phyloP scores from a whole-genome alignment of 2,797 vertebrate genomes.

The Chaetophractus vellerosus region DNA sequence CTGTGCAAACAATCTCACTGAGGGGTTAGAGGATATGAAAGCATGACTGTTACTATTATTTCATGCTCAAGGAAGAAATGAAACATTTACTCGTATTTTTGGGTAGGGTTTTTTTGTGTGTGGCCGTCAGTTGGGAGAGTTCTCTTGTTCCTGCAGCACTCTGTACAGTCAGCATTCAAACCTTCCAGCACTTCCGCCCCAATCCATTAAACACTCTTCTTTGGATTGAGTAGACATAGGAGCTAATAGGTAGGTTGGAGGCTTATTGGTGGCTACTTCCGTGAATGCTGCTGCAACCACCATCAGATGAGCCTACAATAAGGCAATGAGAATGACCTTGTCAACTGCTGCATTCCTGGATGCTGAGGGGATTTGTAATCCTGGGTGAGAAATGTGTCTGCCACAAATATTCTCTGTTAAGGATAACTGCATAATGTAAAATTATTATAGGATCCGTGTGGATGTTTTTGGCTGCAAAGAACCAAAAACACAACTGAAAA shows the following conservation, averaged over 20 bases:
- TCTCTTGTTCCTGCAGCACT: not conserved
- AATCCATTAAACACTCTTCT: not conserved
- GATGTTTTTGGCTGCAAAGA: not conserved
- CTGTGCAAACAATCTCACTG: not conserved
- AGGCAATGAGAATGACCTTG: not conserved
- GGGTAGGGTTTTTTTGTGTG: not conserved
- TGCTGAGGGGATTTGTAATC: not conserved
- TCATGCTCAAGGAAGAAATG: not conserved
- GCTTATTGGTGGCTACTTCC: not conserved
- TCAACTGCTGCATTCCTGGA: not conserved
- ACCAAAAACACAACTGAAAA: not conserved
- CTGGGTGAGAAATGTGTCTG: not conserved
- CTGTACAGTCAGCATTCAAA: not conserved
- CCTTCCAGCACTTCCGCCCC: not conserved
- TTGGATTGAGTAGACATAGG: not conserved
- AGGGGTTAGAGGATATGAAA: not conserved
- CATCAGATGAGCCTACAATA: not conserved
- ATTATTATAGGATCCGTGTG: not conserved
- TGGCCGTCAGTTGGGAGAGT: not conserved
- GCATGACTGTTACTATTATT: not conserved
- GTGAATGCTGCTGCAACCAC: not conserved
- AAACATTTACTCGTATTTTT: not conserved
- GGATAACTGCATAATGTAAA: conserved; percentile 26
- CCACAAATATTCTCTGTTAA: not conserved
- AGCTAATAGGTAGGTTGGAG: not conserved